phyloP scores from a whole-genome alignment of 2,113 vertebrate genomes.

The Hirundichthys speculiger region DNA sequence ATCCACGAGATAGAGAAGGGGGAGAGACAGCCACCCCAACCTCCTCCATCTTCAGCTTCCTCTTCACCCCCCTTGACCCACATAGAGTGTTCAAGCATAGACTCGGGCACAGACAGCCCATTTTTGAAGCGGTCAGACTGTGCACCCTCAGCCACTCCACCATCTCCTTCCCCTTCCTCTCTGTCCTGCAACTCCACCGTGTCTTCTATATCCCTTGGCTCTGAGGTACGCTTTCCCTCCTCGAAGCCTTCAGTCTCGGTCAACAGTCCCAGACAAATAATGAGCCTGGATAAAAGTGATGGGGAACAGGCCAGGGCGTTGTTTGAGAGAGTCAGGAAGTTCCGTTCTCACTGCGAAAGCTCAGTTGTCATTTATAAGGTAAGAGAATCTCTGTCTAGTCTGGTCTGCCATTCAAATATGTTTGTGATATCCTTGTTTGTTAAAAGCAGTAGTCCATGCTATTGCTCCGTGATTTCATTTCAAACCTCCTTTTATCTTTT shows the following conservation, averaged over 20 bases:
- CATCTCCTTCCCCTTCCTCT: constrained; percentile 68
- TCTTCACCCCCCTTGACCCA: constrained; percentile 15
- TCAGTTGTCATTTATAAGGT: constrained; percentile 83
- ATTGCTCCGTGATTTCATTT: too few relatives aligned
- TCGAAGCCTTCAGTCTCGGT: constrained; percentile 31
- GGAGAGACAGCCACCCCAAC: constrained; percentile 7
- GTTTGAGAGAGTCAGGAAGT: constrained; percentile 84
- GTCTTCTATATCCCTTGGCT: constrained; percentile 22
- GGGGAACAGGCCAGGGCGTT: constrained; percentile 83
- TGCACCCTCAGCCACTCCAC: constrained; percentile 25
- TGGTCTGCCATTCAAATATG: too few relatives aligned
- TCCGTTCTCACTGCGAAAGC: constrained; percentile 81
- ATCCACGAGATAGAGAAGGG: constrained; percentile 19
- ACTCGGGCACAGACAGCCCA: constrained; percentile 73
- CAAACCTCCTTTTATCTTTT: not conserved
- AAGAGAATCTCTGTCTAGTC: constrained; percentile 3
- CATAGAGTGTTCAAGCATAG: constrained; percentile 55
- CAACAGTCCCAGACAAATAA: constrained; percentile 42
- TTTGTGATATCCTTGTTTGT: too few relatives aligned
- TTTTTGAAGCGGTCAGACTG: constrained; percentile 55
- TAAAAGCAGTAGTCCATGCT: too few relatives aligned
- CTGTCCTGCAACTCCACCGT: constrained; percentile 54
- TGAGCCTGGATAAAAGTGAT: constrained; percentile 81
- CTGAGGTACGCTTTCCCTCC: not conserved
- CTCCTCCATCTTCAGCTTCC: constrained; percentile 7